These are phyloP conservation scores for Spicauda simplicius DNA, from an alignment of 2,888 invertebrate genomes.

Conservation along the genomic window DNA sequence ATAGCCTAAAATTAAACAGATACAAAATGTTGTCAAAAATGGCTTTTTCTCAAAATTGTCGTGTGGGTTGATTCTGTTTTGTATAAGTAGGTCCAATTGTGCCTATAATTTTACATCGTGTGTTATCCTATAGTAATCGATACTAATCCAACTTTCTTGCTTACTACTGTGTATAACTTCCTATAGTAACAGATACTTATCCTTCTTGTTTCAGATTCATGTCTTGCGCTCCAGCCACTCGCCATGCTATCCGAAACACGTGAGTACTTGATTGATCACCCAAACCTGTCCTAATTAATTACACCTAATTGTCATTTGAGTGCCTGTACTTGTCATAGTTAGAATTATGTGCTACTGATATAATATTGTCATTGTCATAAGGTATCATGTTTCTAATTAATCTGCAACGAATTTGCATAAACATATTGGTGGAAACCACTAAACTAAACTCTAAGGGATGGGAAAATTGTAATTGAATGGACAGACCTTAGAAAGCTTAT, in stretches of 20 bases:
- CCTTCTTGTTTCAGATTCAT: constrained; percentile 73
- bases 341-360: constrained; percentile 22
- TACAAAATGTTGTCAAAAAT: no score
- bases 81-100: no score
- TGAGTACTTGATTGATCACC: constrained; percentile 56
- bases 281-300: constrained; percentile 30
- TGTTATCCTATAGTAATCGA: no score
- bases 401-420: background rate
- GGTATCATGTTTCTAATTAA: background rate
- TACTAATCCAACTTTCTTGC: no score
- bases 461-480: no score
- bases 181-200: no score
- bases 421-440: background rate
- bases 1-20: no score
- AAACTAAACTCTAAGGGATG: background rate
- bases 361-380: background rate
- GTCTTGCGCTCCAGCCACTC: constrained; percentile 79
- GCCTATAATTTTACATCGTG: no score
- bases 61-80: no score
- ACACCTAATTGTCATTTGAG: constrained; percentile 27
- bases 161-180: no score
- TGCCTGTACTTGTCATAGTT: constrained; percentile 11
- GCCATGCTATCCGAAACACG: constrained; percentile 78
- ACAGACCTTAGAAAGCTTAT: background rate
- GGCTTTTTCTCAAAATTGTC: no score